Evolutionary conservation across 1,140 invertebrate genomes (phyloP), one percentile per base, ranked within the genome.

Genomic region (Gonatopus flavifemur): DNA sequence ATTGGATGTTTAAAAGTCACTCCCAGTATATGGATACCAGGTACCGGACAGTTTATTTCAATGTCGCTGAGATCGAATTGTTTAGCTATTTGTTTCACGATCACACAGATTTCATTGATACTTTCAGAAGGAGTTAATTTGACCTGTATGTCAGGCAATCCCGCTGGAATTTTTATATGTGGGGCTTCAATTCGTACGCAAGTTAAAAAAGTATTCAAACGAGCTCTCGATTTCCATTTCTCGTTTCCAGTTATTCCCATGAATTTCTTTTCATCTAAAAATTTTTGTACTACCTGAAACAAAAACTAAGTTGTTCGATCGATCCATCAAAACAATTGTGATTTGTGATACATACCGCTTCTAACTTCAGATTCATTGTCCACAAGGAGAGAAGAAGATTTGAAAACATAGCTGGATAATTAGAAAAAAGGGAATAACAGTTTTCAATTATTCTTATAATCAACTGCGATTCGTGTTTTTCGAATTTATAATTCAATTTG

Each of bases 21-120:
- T 21, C 61, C 61, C 6, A 39, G 13, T 12, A 64, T 60, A 30
- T 49, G 31, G 16, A 64, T 47, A 33, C 30, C 41, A 7, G 52
- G 20, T 9, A 60, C 40, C n/a, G 61, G 61, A 40, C 52, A 60
- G 19, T 60, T 42, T 9, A 64, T 49, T 28, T 20, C 8, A 32
- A 42, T 8, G 10, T 50, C 18, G 19, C 33, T 18, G 10, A 60
- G 24, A 21, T 45, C 16, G n/a, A 39, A 19, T 41, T 55, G 8
- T 13, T 55, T 10, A 0, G n/a, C 8, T 13, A 51, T 41, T 40
- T 3, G 10, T 3, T 31, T 21, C 35, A 47, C 18, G 20, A 54
- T 9, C 5, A 33, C 31, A 15, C 7, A 25, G 15, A 61, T 25
- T n/a, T 6, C 36, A 22, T 54, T 35, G 12, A 61, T 9, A 18